Evolutionary conservation across 2,113 vertebrate genomes (phyloP), one percentile per base, ranked within the genome.

Genomic region (Clinocottus analis): DNA sequence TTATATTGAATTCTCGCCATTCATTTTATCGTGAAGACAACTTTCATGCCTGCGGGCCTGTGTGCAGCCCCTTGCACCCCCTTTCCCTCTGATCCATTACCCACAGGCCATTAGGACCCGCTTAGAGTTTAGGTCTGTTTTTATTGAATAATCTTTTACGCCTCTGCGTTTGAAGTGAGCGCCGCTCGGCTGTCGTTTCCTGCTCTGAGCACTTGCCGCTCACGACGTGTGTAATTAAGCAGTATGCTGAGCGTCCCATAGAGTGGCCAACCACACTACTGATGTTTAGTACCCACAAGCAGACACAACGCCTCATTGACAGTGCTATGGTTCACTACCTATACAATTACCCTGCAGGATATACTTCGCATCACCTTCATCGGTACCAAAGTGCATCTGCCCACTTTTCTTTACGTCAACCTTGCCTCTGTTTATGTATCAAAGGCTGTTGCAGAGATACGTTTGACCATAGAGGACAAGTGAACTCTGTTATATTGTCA

Each of bases 181-280:
- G 59, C 74, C 17, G 49, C 81, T 69, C 66, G 56, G 73, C 82
- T 90, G 85, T 92, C 88, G 88, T 92, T 91, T 93, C 91, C 90
- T 93, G 89, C 75, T 89, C 76, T 31, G 77, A 82, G 63, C 82
- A 14, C 83, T 90, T 81, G 88, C 87, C 66, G 71, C 79, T 86
- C 84, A 88, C 43, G 29, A 89, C 72, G 71, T 91, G 83, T 94
- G 90, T 90, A 92, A 94, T 94, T 92, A 92, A 91, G 87, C 66
- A 31, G 64, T 55, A 77, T 47, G 75, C 84, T 25, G 80, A 83
- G 82, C 75, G 69, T 87, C 82, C 77, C 77, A 77, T 77, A 62
- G 80, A 87, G 87, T 43, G 79, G 75, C 75, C 71, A 23, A 75
- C 76, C 75, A 77, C 61, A 65, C 72, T 43, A 65, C 80, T 72